These are phyloP conservation scores for Euclidia mi DNA, from an alignment of 2,888 invertebrate genomes.

Conservation along the genomic window DNA sequence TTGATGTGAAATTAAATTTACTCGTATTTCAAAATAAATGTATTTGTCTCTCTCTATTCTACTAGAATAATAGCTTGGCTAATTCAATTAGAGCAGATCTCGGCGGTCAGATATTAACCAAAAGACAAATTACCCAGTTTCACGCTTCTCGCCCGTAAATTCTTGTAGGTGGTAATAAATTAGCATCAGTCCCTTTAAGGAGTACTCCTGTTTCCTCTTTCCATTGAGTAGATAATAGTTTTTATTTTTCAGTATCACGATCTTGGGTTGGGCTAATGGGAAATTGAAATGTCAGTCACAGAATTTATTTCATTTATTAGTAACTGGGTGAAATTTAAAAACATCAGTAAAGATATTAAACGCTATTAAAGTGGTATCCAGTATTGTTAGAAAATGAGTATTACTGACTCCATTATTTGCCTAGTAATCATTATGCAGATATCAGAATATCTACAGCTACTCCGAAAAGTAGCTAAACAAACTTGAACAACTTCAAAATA, in stretches of 20 bases:
- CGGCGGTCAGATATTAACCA: slow-evolving; percentile 72
- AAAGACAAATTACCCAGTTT: slow-evolving; percentile 81
- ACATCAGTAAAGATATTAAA: too few species aligned
- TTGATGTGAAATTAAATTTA: too few species aligned
- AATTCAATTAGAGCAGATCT: slow-evolving; percentile 80
- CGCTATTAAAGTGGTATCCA: too few species aligned
- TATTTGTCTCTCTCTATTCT: slow-evolving; percentile 54
- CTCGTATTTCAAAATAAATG: slow-evolving; percentile 17
- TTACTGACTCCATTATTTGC: too few species aligned
- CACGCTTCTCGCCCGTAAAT: slow-evolving; percentile 81
- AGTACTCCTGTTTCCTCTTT: slow-evolving; percentile 42
- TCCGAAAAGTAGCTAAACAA: too few species aligned
- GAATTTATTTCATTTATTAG: too few species aligned
- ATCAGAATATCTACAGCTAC: too few species aligned
- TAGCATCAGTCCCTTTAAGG: slow-evolving; percentile 59
- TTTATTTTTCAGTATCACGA: slow-evolving; percentile 46
- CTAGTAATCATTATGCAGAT: too few species aligned
- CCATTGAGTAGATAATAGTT: slow-evolving; percentile 27
- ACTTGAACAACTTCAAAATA: too few species aligned
- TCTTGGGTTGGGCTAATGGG: slow-evolving; percentile 30
- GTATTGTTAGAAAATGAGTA: too few species aligned
- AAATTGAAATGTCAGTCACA: neutral
- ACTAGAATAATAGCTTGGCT: slow-evolving; percentile 61
- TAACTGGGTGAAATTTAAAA: too few species aligned
- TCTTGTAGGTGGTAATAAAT: slow-evolving; percentile 71